phyloP scores from a whole-genome alignment of 2,113 vertebrate genomes.

The Ochotona princeps region DNA sequence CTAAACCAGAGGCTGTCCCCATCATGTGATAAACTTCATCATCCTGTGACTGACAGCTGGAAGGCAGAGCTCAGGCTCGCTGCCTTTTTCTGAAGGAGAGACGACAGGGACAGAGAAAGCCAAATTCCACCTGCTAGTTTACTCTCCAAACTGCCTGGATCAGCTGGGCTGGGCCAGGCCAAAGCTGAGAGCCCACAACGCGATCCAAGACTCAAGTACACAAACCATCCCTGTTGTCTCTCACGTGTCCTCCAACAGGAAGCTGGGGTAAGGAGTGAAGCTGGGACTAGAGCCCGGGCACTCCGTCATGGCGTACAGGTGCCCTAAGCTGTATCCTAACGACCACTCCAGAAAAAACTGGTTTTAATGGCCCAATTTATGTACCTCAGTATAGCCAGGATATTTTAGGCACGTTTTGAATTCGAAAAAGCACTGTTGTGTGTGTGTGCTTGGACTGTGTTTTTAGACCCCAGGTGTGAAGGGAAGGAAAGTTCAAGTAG shows the following conservation, averaged over 20 bases:
- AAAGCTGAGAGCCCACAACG: no score
- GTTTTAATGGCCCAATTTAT: slow-evolving; percentile 31
- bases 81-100: neutral
- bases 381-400: neutral
- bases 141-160: no score
- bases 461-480: neutral
- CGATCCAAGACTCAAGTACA: no score
- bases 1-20: neutral
- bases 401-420: slow-evolving; percentile 19
- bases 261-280: no score
- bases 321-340: no score
- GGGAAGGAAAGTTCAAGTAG: neutral
- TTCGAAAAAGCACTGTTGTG: neutral
- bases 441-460: neutral
- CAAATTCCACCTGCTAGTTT: no score
- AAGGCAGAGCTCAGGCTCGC: neutral
- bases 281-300: no score
- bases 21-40: neutral
- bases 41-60: neutral
- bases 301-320: no score
- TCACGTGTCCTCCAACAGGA: no score
- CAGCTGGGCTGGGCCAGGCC: no score
- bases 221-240: no score
- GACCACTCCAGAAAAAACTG: neutral
- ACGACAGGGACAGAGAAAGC: no score